Percentiles rank a stretch among this genome's conserved stretches.
These are phyloP conservation scores for Muschampia plurimacula DNA, from an alignment of 2,888 invertebrate species.

Conservation along the genomic window DNA sequence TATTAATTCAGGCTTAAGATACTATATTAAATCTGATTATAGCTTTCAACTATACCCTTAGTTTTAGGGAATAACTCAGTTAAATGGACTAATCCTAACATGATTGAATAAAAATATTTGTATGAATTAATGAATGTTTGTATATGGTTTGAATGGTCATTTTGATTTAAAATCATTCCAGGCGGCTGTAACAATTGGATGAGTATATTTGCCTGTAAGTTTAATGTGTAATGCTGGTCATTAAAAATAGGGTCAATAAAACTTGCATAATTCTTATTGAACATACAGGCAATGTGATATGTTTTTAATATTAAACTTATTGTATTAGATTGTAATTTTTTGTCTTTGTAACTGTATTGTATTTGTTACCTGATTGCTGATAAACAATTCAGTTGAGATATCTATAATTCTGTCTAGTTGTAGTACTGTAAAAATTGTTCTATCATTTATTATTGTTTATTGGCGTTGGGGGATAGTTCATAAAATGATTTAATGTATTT, in stretches of 20 bases:
- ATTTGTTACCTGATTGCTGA: constrained; percentile 57
- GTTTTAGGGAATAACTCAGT: neutral
- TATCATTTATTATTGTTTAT: constrained; percentile 56
- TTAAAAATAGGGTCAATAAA: constrained; percentile 44
- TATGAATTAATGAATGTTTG: neutral
- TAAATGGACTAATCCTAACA: neutral
- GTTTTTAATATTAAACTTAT: constrained; percentile 41
- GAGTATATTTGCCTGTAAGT: constrained; percentile 47
- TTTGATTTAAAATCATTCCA: neutral
- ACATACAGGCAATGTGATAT: constrained; percentile 42
- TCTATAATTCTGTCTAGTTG: constrained; percentile 51
- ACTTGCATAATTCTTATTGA: constrained; percentile 39
- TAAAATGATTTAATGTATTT: constrained; percentile 47
- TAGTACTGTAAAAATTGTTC: constrained; percentile 54
- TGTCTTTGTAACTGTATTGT: constrained; percentile 45
- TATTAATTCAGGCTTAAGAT: no score
- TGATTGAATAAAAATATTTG: neutral
- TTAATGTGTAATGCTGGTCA: constrained; percentile 56
- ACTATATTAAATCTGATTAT: neutral
- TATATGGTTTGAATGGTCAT: constrained; percentile 1
- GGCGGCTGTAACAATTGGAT: constrained; percentile 22
- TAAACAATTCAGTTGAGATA: constrained; percentile 58
- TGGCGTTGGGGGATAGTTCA: constrained; percentile 56
- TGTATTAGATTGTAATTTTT: constrained; percentile 38
- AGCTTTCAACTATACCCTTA: neutral